Evolutionary conservation across 2,888 invertebrate species (phyloP).

Genomic region (Plutella xylostella): DNA sequence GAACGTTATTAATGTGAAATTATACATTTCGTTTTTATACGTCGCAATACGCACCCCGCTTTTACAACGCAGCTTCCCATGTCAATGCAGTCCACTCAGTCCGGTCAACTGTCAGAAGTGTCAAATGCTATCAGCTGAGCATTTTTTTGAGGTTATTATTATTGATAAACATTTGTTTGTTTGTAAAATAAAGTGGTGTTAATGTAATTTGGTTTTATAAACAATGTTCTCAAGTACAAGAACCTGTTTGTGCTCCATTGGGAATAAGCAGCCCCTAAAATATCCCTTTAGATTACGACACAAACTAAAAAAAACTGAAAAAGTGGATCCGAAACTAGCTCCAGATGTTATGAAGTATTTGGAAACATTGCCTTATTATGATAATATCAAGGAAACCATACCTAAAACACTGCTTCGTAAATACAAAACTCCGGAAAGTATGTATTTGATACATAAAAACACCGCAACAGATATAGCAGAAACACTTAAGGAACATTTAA

Average conservation of each 20-base stretch:
- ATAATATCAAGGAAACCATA: conserved; percentile 33
- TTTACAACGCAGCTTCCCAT: too few species aligned
- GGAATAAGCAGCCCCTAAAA: conserved; percentile 13
- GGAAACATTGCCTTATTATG: conserved; percentile 36
- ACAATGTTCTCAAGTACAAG: conserved; percentile 10
- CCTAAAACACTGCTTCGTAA: conserved; percentile 46
- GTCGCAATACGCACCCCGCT: too few species aligned
- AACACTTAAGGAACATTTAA: conserved; percentile 38
- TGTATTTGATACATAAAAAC: conserved; percentile 52
- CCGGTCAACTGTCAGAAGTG: too few species aligned
- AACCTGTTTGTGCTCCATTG: neutral
- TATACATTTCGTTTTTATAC: too few species aligned
- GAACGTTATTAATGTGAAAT: too few species aligned
- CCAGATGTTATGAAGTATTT: conserved; percentile 46
- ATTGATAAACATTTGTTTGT: too few species aligned
- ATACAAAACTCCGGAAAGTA: conserved; percentile 42
- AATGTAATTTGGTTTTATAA: too few species aligned
- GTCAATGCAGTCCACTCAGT: too few species aligned
- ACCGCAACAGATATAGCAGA: conserved; percentile 46
- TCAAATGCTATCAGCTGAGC: neutral
- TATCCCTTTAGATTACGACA: conserved; percentile 26
- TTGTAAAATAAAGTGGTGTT: too few species aligned
- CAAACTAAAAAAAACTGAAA: conserved; percentile 29
- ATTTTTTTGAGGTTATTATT: neutral
- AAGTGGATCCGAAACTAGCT: conserved; percentile 31